These are phyloP conservation scores for Rana temporaria DNA, from an alignment of 2,113 vertebrate genomes.

Conservation along the genomic window DNA sequence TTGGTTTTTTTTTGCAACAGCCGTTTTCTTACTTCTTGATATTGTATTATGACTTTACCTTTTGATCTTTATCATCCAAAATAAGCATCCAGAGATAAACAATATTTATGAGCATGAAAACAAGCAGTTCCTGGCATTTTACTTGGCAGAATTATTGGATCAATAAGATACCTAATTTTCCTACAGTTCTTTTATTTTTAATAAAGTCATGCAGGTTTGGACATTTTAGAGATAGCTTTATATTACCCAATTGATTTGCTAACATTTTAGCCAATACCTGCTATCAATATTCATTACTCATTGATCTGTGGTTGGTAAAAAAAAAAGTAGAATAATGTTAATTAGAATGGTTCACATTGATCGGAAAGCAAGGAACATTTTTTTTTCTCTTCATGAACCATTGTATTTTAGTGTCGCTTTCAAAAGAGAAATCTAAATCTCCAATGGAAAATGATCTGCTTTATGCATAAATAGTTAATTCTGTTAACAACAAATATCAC, in stretches of 20 bases:
- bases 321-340: conserved; percentile 26
- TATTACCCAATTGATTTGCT: conserved; percentile 42
- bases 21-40: neutral
- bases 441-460: neutral
- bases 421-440: conserved; percentile 21
- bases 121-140: conserved; percentile 3
- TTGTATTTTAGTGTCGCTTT: neutral
- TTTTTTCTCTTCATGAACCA: conserved; percentile 24
- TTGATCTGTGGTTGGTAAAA: conserved; percentile 33
- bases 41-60: neutral
- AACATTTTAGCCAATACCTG: conserved; percentile 48
- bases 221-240: conserved; percentile 33
- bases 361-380: neutral
- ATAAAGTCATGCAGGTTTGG: conserved; percentile 26
- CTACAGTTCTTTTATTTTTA: conserved; percentile 16
- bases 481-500: neutral
- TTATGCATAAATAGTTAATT: neutral
- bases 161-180: conserved; percentile 23
- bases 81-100: neutral
- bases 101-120: conserved; percentile 14
- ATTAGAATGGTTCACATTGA: conserved; percentile 33
- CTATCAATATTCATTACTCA: conserved; percentile 51
- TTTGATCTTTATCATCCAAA: neutral
- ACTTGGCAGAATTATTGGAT: conserved; percentile 3
- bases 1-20: too few species aligned